These are phyloP conservation scores for Desoria tigrina DNA, from an alignment of 2,888 invertebrate species.

Conservation along the genomic window DNA sequence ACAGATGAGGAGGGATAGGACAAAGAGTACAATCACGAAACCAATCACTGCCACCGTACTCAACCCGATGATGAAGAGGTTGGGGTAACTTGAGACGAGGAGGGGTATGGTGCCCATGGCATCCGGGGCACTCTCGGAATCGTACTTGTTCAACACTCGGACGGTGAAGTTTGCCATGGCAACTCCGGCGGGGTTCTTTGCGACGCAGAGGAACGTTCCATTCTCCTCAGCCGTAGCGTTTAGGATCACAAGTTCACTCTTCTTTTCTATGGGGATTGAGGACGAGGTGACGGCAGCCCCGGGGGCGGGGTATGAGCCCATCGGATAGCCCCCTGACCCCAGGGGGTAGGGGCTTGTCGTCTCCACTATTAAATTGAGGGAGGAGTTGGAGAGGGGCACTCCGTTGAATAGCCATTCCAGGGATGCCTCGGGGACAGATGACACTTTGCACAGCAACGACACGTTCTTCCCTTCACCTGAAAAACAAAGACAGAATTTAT, in stretches of 20 bases:
- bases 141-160: conserved; percentile 54
- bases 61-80: conserved; percentile 48
- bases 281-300: conserved; percentile 24
- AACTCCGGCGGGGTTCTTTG: conserved; percentile 80
- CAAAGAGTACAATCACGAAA: conserved; percentile 65
- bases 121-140: conserved; percentile 42
- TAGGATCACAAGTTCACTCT: conserved; percentile 75
- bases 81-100: conserved; percentile 50
- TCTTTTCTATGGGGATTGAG: conserved; percentile 65
- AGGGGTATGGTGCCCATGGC: conserved; percentile 40
- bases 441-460: conserved; percentile 76
- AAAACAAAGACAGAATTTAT: conserved; percentile 22
- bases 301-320: not conserved
- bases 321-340: not conserved
- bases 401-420: conserved; percentile 81
- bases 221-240: conserved; percentile 77
- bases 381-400: conserved; percentile 55
- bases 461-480: conserved; percentile 72
- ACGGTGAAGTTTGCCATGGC: conserved; percentile 79
- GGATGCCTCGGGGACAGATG: conserved; percentile 77
- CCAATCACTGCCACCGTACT: conserved; percentile 52
- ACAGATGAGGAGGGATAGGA: conserved; percentile 67
- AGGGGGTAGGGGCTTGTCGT: conserved; percentile 34
- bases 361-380: conserved; percentile 51
- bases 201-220: conserved; percentile 81